These are phyloP conservation scores for Eptatretus atami DNA, from an alignment of 2,797 vertebrate species.

Conservation along the genomic window DNA sequence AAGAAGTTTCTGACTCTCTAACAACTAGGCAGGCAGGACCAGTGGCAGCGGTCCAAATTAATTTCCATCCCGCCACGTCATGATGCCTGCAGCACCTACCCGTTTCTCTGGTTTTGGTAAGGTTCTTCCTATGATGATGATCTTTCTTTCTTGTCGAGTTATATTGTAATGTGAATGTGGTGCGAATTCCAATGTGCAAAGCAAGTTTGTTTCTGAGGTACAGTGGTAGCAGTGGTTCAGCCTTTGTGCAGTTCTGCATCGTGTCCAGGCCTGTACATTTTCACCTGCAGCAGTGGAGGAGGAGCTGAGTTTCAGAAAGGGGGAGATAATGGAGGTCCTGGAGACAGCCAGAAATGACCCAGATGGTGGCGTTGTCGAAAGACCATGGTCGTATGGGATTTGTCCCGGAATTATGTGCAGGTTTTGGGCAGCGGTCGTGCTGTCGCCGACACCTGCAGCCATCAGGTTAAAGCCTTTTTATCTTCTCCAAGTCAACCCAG, in stretches of 20 bases:
- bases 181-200: too few species aligned
- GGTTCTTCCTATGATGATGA: too few species aligned
- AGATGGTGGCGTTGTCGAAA: constrained; percentile 75
- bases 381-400: constrained; percentile 39
- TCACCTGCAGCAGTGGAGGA: constrained; percentile 48
- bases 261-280: constrained; percentile 56
- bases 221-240: too few species aligned
- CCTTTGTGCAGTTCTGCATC: constrained; percentile 22
- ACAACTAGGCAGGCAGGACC: too few species aligned
- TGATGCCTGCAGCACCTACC: too few species aligned
- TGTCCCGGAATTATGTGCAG: constrained; percentile 63
- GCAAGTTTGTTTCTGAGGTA: too few species aligned
- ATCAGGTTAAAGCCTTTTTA: background rate
- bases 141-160: too few species aligned
- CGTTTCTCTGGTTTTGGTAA: too few species aligned
- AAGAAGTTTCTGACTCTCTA: constrained; percentile 19
- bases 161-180: too few species aligned
- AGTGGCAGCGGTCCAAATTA: too few species aligned
- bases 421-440: constrained; percentile 22
- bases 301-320: constrained; percentile 60
- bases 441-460: constrained; percentile 10
- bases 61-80: too few species aligned
- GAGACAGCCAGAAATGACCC: constrained; percentile 65
- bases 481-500: too few species aligned
- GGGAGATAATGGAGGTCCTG: constrained; percentile 57